A percentile compares a stretch with the other conserved stretches of the same genome.
Conservation (phyloP, 2,888 invertebrate species). For the Parnassius smintheus region DNA sequence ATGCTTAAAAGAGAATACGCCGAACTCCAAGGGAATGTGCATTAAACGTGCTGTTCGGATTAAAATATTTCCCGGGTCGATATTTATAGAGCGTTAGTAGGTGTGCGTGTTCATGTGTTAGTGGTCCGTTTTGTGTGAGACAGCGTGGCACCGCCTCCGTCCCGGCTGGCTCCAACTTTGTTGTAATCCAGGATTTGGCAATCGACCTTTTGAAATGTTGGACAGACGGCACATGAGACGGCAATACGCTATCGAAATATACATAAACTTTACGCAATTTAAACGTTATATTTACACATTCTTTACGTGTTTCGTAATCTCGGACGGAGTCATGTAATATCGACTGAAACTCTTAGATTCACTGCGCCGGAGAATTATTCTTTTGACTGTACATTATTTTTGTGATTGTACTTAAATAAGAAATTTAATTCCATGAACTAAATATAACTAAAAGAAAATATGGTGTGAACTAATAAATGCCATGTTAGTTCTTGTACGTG, state of each 20-base stretch:
- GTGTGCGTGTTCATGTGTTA: slow-evolving; percentile 71
- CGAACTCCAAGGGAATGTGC: slow-evolving; percentile 68
- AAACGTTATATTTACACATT: slow-evolving; percentile 9
- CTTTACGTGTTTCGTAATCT: slow-evolving; percentile 31
- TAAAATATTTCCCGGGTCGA: slow-evolving; percentile 74
- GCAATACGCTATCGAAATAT: slow-evolving; percentile 38
- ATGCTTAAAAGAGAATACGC: slow-evolving; percentile 57
- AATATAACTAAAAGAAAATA: no score
- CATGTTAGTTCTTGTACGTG: no score
- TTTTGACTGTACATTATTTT: no score
- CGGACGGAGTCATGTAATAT: slow-evolving; percentile 6
- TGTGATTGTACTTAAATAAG: no score
- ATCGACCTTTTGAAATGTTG: slow-evolving; percentile 49
- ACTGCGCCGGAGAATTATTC: no score
- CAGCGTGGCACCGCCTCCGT: slow-evolving; percentile 77
- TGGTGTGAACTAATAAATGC: no score
- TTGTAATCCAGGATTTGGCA: slow-evolving; percentile 69
- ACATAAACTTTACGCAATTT: slow-evolving; percentile 15
- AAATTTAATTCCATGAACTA: no score
- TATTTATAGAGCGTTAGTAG: slow-evolving; percentile 77
- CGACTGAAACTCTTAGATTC: neutral
- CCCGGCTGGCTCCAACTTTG: slow-evolving; percentile 63
- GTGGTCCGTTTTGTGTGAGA: slow-evolving; percentile 70
- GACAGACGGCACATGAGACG: slow-evolving; percentile 35
- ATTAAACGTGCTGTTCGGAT: slow-evolving; percentile 77